A percentile compares a stretch with the other conserved stretches of the same genome.
Conservation (phyloP, 2,113 vertebrate species). For the Pedetes capensis region DNA sequence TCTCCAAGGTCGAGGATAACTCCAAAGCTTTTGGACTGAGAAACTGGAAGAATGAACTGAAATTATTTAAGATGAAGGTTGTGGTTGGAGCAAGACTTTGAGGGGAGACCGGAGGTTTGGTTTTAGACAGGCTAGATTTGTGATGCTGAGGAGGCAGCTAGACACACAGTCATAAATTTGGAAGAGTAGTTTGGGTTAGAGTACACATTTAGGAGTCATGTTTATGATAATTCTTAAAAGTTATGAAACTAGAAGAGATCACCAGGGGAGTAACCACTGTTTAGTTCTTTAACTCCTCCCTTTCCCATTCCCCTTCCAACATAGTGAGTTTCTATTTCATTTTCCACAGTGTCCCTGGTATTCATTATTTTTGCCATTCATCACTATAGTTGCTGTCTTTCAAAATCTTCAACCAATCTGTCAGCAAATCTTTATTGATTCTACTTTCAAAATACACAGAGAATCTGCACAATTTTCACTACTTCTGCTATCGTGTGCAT, state of each 20-base stretch:
- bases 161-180: neutral
- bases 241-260: neutral
- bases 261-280: neutral
- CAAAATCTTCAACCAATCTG: neutral
- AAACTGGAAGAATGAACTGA: neutral
- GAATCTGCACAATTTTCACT: neutral
- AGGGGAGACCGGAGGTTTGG: neutral
- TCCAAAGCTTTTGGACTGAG: neutral
- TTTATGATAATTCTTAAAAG: neutral
- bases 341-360: neutral
- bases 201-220: neutral
- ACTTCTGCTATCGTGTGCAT: neutral
- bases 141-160: neutral
- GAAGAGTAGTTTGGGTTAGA: neutral
- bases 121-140: neutral
- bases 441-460: slow-evolving; percentile 19
- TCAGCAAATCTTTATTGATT: neutral
- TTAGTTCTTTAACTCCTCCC: slow-evolving; percentile 13
- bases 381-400: neutral
- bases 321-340: neutral
- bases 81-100: neutral
- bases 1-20: neutral
- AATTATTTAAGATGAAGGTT: neutral
- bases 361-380: slow-evolving; percentile 26
- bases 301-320: neutral